Conservation (phyloP, 2,113 vertebrate species). For the Agelaius phoeniceus region DNA sequence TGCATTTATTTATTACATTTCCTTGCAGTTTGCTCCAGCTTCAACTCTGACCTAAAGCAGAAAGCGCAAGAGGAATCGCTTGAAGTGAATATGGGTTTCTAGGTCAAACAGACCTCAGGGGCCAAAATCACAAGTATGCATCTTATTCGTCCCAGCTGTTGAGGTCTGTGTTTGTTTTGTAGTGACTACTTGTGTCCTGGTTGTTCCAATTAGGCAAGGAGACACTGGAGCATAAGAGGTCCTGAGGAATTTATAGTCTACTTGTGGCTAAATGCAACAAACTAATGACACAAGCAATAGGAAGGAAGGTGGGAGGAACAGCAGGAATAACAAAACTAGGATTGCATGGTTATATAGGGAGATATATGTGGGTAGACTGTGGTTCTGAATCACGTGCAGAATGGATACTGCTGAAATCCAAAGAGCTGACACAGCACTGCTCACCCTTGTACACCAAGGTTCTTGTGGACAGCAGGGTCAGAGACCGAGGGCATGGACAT, state of each 20-base stretch:
- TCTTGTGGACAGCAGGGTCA: not conserved
- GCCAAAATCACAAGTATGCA: not conserved
- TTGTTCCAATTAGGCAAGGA: not conserved
- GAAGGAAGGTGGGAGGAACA: slow-evolving; percentile 21
- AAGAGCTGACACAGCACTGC: not conserved
- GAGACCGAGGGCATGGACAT: not conserved
- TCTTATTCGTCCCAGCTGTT: slow-evolving; percentile 8
- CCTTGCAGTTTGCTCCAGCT: not conserved
- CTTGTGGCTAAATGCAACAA: not conserved
- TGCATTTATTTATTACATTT: not conserved
- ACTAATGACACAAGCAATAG: not conserved
- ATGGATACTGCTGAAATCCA: slow-evolving; percentile 5
- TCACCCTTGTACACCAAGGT: not conserved
- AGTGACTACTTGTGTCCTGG: not conserved
- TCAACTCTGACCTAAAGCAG: slow-evolving; percentile 12
- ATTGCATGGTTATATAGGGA: not conserved
- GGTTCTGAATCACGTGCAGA: slow-evolving; percentile 39
- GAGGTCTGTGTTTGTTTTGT: slow-evolving; percentile 4
- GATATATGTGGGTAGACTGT: not conserved
- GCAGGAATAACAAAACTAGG: slow-evolving; percentile 34
- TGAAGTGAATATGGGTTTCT: slow-evolving; percentile 26
- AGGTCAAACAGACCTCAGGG: slow-evolving; percentile 31
- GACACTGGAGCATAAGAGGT: not conserved
- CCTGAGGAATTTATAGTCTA: not conserved
- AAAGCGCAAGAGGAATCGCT: not conserved